Base-by-base conservation (phyloP, 2,113 vertebrate species). In the Rattus rattus region DNA sequence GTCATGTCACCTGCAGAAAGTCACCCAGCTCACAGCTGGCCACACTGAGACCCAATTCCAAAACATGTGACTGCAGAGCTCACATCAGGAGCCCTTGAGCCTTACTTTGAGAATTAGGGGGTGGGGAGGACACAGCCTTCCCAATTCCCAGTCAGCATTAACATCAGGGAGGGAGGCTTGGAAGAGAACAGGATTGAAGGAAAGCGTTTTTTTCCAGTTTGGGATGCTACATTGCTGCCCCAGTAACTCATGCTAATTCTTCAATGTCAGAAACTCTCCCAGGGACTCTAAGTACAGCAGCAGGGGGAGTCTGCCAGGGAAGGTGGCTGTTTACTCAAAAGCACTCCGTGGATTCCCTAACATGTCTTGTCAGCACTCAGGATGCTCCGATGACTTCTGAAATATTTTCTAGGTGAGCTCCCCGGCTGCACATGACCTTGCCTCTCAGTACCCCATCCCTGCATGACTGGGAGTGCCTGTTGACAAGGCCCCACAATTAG, bases 381-480 rank as follows among this genome's bases (percentile, higher is more conserved):
- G 96, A 96, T 94, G 96, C 91, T 98, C 43, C 1, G 70, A 97
- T 98, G 98, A 97, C 94, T 97, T 97, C 96, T 0, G 0, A 96
- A 98, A 97, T 97, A 97, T 97, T 98, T 98, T 98, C 98, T 98
- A 98, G 98, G 98, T 98, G 98, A 98, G 97, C 97, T 98, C 88
- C 84, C 97, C 36, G 72, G 26, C 92, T 96, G 88, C 91, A 84
- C 95, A 54, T 2, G 12, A 59, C 96, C 88, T 88, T 88, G 92
- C 43, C 16, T 92, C 16, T 94, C 95, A 98, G 96, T 93, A 97
- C 96, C 96, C 84, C 65, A 92, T 90, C 98, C 97, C 95, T 95
- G 49, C 30, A 24, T 30, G 61, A 16, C 95, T 94, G 93, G 13
- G 86, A 98, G 94, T 97, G 69, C 98, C 98, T 97, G 98, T 89